Evolutionary conservation across 1,140 invertebrate genomes (phyloP), one percentile per base, ranked within the genome.

Genomic region (Adoxophyes honmai): DNA sequence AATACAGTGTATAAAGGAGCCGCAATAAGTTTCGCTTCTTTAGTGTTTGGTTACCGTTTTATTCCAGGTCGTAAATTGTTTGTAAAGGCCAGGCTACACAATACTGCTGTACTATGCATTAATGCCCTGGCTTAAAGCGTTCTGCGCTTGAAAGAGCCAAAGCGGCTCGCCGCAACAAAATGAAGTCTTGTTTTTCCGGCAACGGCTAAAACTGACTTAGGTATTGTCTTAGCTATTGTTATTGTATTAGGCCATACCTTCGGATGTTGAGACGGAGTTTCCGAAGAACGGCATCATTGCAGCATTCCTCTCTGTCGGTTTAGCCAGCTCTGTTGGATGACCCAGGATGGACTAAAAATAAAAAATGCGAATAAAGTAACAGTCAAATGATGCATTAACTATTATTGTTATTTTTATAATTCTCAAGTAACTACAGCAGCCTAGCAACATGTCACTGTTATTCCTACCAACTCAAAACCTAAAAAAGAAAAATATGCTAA

Each of bases 201-300:
- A 28, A 28, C 6, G 6, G 21, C 21, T 28, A 28, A 28, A 2
- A 28, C 21, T n/a, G n/a, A 28, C 2, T 28, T 28, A 3, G 2
- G 2, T 28, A 68, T 61, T 64, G 62, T 68, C 64, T 68, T 52
- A 64, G 54, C 44, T 42, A 34, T 21, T 11, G 13, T 51, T 54
- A 60, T 64, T 61, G 60, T 64, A 63, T 28, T 3, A 57, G 61
- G 62, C 62, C 48, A 34, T 13, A 59, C 57, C 57, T 53, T 59
- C 57, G 21, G 57, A 59, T n/a, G 48, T 59, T 21, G 57, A 59
- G 5, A 59, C 57, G 10, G 58, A 60, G 2, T 60, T 44, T 4
- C 58, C 58, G 15, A 60, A 60, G 34, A 60, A 60, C n/a, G 58
- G 58, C 51, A 34, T 52, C 36, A 60, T 34, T 18, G 58, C 58